Base-by-base conservation (phyloP, 2,797 vertebrate genomes). In the Hippopotamyrus pictus region DNA sequence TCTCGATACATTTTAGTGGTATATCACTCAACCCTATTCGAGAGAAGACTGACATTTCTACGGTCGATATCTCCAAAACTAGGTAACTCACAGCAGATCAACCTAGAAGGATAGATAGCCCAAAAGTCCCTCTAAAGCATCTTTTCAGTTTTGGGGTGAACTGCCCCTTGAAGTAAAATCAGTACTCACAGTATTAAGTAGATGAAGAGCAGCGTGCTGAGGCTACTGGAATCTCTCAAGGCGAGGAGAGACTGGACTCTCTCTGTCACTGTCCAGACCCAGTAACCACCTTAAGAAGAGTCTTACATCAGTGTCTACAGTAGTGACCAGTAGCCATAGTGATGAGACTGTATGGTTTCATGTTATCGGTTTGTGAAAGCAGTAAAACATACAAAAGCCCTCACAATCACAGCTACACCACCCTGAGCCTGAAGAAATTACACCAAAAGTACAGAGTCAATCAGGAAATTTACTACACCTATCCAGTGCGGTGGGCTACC, bases 131-230 rank as follows among this genome's bases (percentile, higher is more conserved):
- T 73, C 65, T 73, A 73, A 69, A 73, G 33, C 69, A 73, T 41
- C 33, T 73, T 73, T 73, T 37, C 33, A 73, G 69, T 73, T 73
- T 37, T 37, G 69, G 33, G 69, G 65, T 29, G 65, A 33, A 14
- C 65, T 29, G 25, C 62, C 25, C 59, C 25, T 69, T 69, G 33
- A 73, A 46, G 5, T 9, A 14, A 29, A 29, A 59, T 8, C 29
- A 1, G 29, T 76, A 94, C 96, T 97, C 91, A 98, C 97, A 98
- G 93, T 89, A 98, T 94, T 93, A 98, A 92, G 94, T 97, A 97
- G 93, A 97, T 93, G 91, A 96, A 92, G 91, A 98, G 95, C n/a
- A 98, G 57, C 1, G 92, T 92, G 91, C 96, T 96, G 91, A 97
- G 92, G 91, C 91, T 93, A 91, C 92, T 94, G 89, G 94, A 90